These are phyloP conservation scores for Dicentrarchus labrax DNA, from an alignment of 2,113 vertebrate genomes.

Conservation along the genomic window DNA sequence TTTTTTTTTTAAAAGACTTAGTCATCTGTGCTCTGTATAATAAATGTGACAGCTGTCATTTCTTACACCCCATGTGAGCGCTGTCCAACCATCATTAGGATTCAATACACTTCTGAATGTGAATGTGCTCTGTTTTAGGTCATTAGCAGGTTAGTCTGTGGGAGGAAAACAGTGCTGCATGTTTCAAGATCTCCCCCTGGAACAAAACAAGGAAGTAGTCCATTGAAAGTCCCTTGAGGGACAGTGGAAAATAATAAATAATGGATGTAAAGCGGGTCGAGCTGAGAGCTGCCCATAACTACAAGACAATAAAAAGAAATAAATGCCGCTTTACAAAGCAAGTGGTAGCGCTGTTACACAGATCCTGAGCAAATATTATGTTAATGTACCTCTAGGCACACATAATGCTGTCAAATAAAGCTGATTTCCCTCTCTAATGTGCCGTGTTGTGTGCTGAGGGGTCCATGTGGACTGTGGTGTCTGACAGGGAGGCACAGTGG, in stretches of 20 bases:
- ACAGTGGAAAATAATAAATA: conserved; percentile 73
- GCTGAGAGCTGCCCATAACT: conserved; percentile 36
- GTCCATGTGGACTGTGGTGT: not conserved
- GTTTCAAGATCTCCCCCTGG: not conserved
- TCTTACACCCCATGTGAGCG: not conserved
- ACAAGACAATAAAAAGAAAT: conserved; percentile 2
- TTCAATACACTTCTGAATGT: too few species aligned
- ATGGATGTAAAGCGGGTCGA: conserved; percentile 60
- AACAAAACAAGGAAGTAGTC: conserved; percentile 54
- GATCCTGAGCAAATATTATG: not conserved
- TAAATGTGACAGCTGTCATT: not conserved
- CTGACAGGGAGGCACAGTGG: not conserved
- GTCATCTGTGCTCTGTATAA: not conserved
- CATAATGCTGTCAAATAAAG: not conserved
- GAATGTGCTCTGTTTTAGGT: not conserved
- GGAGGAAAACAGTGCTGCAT: not conserved
- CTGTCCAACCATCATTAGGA: not conserved
- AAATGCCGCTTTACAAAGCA: not conserved
- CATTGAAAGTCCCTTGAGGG: conserved; percentile 49
- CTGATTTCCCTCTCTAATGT: not conserved
- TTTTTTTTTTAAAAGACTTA: not conserved
- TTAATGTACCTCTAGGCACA: not conserved
- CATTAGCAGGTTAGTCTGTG: not conserved
- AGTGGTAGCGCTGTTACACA: not conserved
- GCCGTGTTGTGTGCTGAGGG: not conserved